Evolutionary conservation across 2,113 vertebrate genomes (phyloP).

Genomic region (Callospermophilus lateralis): DNA sequence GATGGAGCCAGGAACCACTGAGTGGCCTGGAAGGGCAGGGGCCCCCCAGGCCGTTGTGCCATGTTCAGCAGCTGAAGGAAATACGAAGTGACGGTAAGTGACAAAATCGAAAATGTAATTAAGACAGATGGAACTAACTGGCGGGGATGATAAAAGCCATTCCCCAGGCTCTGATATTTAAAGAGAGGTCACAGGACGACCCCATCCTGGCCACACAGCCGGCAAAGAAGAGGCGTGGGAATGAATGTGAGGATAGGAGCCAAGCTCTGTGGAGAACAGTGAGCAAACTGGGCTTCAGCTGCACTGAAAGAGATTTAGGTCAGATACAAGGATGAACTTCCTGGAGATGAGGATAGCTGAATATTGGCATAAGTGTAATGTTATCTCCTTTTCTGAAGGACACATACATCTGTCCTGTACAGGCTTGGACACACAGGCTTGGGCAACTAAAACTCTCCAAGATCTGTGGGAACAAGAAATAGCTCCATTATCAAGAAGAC

Average conservation of each 20-base stretch:
- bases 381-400: background rate
- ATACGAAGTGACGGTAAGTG: constrained; percentile 56
- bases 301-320: constrained; percentile 19
- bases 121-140: constrained; percentile 73
- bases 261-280: constrained; percentile 7
- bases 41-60: background rate
- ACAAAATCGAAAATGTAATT: constrained; percentile 78
- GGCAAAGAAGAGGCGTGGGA: background rate
- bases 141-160: constrained; percentile 45
- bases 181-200: constrained; percentile 30
- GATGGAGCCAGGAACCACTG: background rate
- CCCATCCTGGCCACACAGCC: background rate
- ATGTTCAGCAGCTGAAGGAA: constrained; percentile 60
- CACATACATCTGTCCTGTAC: background rate
- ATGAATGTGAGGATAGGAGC: background rate
- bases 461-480: background rate
- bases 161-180: constrained; percentile 67
- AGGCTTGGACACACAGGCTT: background rate
- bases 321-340: constrained; percentile 43
- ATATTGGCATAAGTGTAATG: background rate
- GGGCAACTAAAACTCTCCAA: background rate
- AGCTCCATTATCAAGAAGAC: background rate
- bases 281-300: background rate
- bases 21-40: background rate
- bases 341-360: background rate